Evolutionary conservation across 2,113 vertebrate genomes (phyloP), one percentile per base, ranked within the genome.

Genomic region (Hippolais icterina): DNA sequence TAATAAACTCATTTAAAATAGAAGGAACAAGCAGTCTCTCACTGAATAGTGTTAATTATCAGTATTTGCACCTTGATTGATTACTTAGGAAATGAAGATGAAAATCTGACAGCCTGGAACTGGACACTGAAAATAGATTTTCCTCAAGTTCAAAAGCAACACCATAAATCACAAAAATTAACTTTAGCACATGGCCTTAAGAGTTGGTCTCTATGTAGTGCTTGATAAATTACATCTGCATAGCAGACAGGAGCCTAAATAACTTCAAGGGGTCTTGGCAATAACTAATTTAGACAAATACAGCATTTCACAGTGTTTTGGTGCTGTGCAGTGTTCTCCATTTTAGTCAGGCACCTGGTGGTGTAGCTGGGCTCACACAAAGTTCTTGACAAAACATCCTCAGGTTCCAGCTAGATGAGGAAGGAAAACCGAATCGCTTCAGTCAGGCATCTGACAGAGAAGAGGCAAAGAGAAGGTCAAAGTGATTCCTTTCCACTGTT

Each of bases 111-210:
- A 93, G 85, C 85, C 86, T 79, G 39, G 66, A 95, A 96, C n/a
- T 29, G 10, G 81, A 97, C 96, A 97, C 46, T 82, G 93, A 97
- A 97, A 96, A 93, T 4, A 87, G 77, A 87, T 85, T 98, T 95
- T 78, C 79, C 76, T 96, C n/a, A 93, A 95, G 83, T 96, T 95
- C 69, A 94, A 97, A 97, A 96, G 83, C 77, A 95, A 90, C 76
- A 78, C 33, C 42, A 85, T 81, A 97, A 97, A 97, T 98, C 83
- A 96, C 68, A 80, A 81, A 88, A 96, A 87, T 50, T 97, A 77
- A 95, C 96, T 96, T 88, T 52, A 61, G 31, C 78, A 68, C 20
- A 71, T 10, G 49, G 59, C 89, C 75, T 82, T 72, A 52, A 63
- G 56, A 93, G 60, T 24, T 89, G 24, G 61, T 68, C 52, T 71